Conservation (phyloP, 2,888 invertebrate species). For the Xylota segnis region DNA sequence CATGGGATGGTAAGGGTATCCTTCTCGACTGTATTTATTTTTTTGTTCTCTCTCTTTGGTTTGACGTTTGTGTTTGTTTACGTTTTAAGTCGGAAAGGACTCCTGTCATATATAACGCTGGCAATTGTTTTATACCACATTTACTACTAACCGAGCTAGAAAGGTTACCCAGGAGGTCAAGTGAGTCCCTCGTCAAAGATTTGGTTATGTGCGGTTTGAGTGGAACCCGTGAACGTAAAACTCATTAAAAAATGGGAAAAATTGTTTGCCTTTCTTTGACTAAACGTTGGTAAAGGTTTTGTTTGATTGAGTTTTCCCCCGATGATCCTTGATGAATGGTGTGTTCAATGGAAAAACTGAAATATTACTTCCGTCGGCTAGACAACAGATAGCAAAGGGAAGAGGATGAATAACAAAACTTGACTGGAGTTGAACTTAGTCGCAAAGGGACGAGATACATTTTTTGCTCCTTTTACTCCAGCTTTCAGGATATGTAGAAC, state of each 20-base stretch:
- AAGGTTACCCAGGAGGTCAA: slow-evolving; percentile 25
- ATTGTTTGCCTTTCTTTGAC: slow-evolving; percentile 7
- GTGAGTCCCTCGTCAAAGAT: slow-evolving; percentile 1
- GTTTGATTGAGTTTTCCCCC: slow-evolving; percentile 27
- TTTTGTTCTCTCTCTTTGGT: slow-evolving; percentile 8
- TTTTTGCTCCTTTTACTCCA: neutral
- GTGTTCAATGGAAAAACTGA: slow-evolving; percentile 40
- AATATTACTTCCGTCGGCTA: slow-evolving; percentile 22
- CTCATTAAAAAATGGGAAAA: slow-evolving; percentile 9
- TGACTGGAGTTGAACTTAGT: slow-evolving; percentile 12
- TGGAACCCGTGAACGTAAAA: neutral
- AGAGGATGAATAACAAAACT: neutral
- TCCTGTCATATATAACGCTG: slow-evolving; percentile 46
- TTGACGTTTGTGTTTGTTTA: slow-evolving; percentile 41
- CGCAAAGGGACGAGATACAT: slow-evolving; percentile 3
- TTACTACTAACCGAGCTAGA: slow-evolving; percentile 67
- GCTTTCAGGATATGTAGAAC: neutral
- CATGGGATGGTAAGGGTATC: slow-evolving; percentile 25
- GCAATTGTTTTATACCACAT: slow-evolving; percentile 69
- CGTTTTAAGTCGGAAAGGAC: slow-evolving; percentile 15
- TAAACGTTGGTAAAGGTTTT: slow-evolving; percentile 19
- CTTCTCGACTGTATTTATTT: slow-evolving; percentile 7
- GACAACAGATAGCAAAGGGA: neutral
- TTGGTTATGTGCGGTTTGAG: neutral
- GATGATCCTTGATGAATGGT: neutral